phyloP scores from a whole-genome alignment of 1,140 invertebrate genomes.

The Alviniconcha marisindica region DNA sequence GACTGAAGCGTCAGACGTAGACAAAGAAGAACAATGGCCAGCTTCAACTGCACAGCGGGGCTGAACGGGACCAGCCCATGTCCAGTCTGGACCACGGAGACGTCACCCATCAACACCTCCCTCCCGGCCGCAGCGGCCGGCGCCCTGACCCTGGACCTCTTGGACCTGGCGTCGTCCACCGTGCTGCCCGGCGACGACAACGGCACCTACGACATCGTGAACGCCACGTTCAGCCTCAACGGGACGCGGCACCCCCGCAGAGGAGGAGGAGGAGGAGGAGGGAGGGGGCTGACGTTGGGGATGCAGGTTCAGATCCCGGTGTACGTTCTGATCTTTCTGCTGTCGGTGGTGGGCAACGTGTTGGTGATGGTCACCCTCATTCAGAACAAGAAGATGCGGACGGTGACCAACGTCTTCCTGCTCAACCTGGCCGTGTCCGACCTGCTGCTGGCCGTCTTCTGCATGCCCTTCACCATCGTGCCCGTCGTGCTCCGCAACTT shows the following conservation, averaged over 20 bases:
- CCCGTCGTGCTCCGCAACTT: conserved; percentile 88
- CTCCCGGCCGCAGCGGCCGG: too few species aligned
- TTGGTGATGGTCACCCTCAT: conserved; percentile 88
- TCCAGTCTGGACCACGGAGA: too few species aligned
- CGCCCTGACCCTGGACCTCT: too few species aligned
- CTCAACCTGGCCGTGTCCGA: conserved; percentile 85
- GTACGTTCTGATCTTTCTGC: conserved; percentile 87
- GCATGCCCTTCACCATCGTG: conserved; percentile 92
- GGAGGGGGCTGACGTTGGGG: neutral
- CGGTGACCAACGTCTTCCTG: conserved; percentile 91
- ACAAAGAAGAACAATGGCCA: too few species aligned
- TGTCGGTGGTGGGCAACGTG: conserved; percentile 87
- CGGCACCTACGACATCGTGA: neutral
- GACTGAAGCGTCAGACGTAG: too few species aligned
- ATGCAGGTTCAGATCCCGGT: conserved; percentile 45
- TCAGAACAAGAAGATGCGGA: conserved; percentile 89
- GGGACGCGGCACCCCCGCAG: neutral
- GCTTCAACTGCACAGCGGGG: too few species aligned
- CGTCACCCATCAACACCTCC: too few species aligned
- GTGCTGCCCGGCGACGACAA: neutral
- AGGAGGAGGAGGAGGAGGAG: neutral
- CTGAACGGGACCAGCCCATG: too few species aligned
- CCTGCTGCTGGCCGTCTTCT: conserved; percentile 89
- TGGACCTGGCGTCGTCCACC: too few species aligned
- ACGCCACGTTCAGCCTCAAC: neutral